Percentiles rank a stretch among this genome's conserved stretches.
These are phyloP conservation scores for Colaptes auratus DNA, from an alignment of 2,113 vertebrate species.

Conservation along the genomic window DNA sequence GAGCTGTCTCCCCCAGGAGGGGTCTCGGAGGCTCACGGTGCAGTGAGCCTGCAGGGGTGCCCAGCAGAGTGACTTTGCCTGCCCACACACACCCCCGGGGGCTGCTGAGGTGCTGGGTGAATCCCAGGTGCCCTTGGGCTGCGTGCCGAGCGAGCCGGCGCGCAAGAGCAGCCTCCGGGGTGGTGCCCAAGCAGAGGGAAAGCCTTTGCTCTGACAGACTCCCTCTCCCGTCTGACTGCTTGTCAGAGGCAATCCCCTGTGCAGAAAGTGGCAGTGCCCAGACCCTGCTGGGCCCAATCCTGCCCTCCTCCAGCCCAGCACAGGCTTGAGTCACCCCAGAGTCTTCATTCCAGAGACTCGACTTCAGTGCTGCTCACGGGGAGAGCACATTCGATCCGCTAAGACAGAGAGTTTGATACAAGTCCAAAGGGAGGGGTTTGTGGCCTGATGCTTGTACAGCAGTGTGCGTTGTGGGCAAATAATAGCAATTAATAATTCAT, in stretches of 20 bases:
- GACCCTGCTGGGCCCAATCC: not conserved
- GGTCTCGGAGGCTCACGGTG: constrained; percentile 77
- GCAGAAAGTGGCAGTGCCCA: constrained; percentile 21
- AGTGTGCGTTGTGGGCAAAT: constrained; percentile 58
- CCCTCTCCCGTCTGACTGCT: not conserved
- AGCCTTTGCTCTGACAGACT: constrained; percentile 3
- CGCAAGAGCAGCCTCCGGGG: constrained; percentile 14
- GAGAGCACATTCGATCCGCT: constrained; percentile 35
- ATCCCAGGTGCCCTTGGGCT: not conserved
- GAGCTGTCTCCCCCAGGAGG: constrained; percentile 75
- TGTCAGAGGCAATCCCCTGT: not conserved
- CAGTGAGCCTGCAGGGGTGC: constrained; percentile 86
- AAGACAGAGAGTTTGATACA: constrained; percentile 47
- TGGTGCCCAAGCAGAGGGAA: not conserved
- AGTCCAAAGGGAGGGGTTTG: constrained; percentile 46
- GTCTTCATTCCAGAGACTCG: not conserved
- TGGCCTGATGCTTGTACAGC: constrained; percentile 49
- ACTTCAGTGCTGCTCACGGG: not conserved
- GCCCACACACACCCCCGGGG: not conserved
- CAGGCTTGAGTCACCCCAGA: not conserved
- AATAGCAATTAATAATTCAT: constrained; percentile 59
- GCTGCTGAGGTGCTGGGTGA: no score
- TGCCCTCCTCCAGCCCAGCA: constrained; percentile 20
- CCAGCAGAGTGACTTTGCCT: constrained; percentile 74
- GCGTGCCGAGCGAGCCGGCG: not conserved